Evolutionary conservation across 1,140 invertebrate genomes (phyloP), one percentile per base, ranked within the genome.

Genomic region (Nymphalis io): DNA sequence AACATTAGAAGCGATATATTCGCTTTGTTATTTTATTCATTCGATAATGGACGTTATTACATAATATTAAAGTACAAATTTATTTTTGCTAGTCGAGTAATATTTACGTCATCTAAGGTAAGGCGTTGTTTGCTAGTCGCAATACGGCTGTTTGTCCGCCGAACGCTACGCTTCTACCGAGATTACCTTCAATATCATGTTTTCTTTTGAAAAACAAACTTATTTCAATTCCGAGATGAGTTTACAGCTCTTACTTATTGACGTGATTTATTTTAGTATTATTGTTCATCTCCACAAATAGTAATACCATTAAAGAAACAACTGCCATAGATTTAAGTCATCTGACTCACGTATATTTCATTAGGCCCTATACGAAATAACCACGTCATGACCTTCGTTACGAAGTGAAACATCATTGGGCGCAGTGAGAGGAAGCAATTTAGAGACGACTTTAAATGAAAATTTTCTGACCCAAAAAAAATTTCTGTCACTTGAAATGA

Each of bases 111-210:
- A 10, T 57, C 55, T 48, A 61, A 61, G 60, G 60, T 48, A 27
- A 48, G 3, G 46, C 33, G 40, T 68, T 72, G 62, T 71, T 71
- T 66, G 62, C 39, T 15, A 27, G 40, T 44, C n/a, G 51, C 51
- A 27, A 55, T 55, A 65, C 57, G 18, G 20, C 44, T 68, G 69
- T 75, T 72, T 71, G 74, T 59, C 57, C 55, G 44, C 38, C 63
- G 21, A 27, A 21, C 16, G 20, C 51, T 55, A 27, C 51, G 67
- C 53, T 66, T 68, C 70, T 68, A 60, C 68, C 60, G 38, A 68
- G 70, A 79, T 79, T 76, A 79, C 61, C 68, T 72, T 69, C 65
- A 63, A 76, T 73, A 78, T 74, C 68, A 72, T 76, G 68, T 76
- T 74, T 72, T 75, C 70, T 18, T 72, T 71, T 67, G 18, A 20